Base-by-base conservation (phyloP, 2,113 vertebrate species). In the Pelvicachromis taeniatus region DNA sequence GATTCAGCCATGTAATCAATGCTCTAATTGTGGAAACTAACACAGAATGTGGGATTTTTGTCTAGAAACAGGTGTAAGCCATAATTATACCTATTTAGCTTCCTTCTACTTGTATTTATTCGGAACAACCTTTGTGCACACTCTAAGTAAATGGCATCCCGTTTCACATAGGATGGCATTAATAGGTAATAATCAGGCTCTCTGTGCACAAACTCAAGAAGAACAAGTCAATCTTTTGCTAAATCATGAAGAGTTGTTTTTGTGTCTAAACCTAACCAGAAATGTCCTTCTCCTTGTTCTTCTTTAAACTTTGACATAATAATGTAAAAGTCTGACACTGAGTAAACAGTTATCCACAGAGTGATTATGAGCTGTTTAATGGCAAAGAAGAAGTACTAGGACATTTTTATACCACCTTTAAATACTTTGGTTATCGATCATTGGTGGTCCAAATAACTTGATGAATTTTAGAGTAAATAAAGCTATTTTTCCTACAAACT, bases 391-490 rank as follows among this genome's bases (percentile, higher is more conserved):
- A 65, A 21, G 13, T 65, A 65, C 6, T 38, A 33, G 38, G 31
- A n/a, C 10, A 21, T 8, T 63, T 63, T 33, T 38, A 40, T 38
- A 21, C 10, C 0, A 0, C 59, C 19, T 63, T 63, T 7, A 63
- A 63, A 21, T 10, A 63, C 19, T 2, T 8, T 65, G 33, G 2
- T 13, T 11, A 65, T 5, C 38, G 61, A 21, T 65, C 19, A 38
- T 21, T 38, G 59, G 4, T 13, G 2, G 19, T 38, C 59, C 2
- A 63, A 38, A 63, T 21, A 63, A 63, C 38, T 65, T 65, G 21
- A 38, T 65, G 19, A 65, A 65, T 65, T 65, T 65, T 65, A 13
- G 6, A 65, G 33, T 65, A 65, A 38, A 21, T 65, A 65, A 65
- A 38, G 2, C 61, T 13, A 8, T 65, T 38, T 63, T 65, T 65